Evolutionary conservation across 2,113 vertebrate species (phyloP), one percentile per base, ranked within the genome.

Genomic region (Colinus virginianus): DNA sequence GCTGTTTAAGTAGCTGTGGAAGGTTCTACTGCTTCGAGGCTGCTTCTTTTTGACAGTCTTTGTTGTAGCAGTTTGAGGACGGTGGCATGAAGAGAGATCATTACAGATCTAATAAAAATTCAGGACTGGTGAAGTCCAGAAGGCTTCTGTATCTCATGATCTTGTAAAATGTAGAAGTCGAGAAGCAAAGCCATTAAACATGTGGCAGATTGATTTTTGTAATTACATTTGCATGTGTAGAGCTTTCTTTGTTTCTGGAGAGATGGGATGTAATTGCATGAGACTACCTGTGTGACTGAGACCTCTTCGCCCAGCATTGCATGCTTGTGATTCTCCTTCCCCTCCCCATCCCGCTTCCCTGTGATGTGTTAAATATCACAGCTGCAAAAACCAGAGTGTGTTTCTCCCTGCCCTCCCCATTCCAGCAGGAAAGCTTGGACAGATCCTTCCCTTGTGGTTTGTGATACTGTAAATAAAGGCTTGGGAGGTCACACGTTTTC

Each of bases 311-410:
- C 64, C 48, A 63, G 78, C 55, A 23, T 51, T 70, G 53, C 32
- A 58, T 56, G 48, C n/a, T 93, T 88, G 30, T 58, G n/a, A 26
- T 63, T 86, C 49, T 79, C 19, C 42, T 83, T 49, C 69, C 91
- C 42, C 55, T 92, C 85, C 70, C 53, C 78, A 69, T 34, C 49
- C 30, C 30, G 67, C 72, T 88, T 26, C 32, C 34, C 59, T 72
- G 72, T 40, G 82, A 90, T 93, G 93, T 94, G 95, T 96, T 95
- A 94, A 94, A 89, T 95, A 87, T 94, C 96, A 93, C 78, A 36
- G 94, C 90, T 88, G 78, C 38, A 79, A 80, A 89, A 81, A 84
- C 0, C 26, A 68, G 58, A 82, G 71, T 84, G 45, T 18, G 7
- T 87, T 95, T 83, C 81, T 45, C 64, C 64, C 63, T 62, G 49